Evolutionary conservation across 2,888 invertebrate genomes (phyloP).

Genomic region (Sabatieria punctata): DNA sequence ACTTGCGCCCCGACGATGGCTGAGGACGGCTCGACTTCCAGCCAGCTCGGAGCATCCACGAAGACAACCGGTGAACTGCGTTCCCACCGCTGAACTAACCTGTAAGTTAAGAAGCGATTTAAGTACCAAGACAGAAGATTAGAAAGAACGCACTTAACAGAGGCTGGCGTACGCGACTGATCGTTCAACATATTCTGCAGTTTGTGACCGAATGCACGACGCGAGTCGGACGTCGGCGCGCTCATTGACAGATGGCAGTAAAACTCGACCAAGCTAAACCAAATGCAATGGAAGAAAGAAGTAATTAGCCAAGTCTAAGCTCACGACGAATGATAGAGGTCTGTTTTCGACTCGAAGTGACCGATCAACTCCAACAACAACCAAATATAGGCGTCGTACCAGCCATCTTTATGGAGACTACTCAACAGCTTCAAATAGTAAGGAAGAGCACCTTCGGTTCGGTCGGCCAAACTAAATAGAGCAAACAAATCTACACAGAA

Average conservation of each 20-base stretch:
- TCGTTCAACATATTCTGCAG: neutral
- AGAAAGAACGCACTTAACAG: too few species aligned
- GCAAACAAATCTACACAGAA: neutral
- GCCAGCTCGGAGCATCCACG: too few species aligned
- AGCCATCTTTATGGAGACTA: neutral
- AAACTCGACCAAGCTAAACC: neutral
- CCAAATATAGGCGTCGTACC: neutral
- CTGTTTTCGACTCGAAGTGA: neutral
- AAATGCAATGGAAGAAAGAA: neutral
- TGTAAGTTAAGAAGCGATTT: too few species aligned
- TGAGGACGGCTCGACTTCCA: too few species aligned
- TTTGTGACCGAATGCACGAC: neutral
- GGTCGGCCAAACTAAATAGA: neutral
- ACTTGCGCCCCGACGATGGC: too few species aligned
- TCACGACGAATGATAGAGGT: neutral
- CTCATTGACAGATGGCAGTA: neutral
- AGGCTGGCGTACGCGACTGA: too few species aligned
- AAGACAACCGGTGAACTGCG: too few species aligned
- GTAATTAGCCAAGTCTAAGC: neutral
- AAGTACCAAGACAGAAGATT: too few species aligned
- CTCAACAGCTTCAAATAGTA: neutral
- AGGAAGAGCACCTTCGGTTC: constrained; percentile 1
- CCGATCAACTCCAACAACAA: neutral
- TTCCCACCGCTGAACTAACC: too few species aligned
- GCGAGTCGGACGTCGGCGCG: neutral